Base-by-base conservation (phyloP, 2,797 vertebrate genomes). In the Limosa lapponica region DNA sequence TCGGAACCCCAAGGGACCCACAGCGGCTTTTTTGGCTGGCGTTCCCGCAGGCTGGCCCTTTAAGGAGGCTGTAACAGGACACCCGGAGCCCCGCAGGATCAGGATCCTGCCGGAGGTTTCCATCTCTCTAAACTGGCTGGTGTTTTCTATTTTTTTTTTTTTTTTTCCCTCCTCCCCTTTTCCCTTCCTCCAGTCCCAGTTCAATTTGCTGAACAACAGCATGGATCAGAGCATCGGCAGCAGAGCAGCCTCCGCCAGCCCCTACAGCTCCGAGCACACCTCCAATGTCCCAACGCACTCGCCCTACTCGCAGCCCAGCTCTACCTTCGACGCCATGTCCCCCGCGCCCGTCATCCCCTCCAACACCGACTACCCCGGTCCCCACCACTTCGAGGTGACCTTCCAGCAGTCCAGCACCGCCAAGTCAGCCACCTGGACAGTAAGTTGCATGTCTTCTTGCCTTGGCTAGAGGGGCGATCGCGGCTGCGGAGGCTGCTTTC, bases 361-460 rank as follows among this genome's bases (percentile, higher is more conserved):
- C 98, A 99, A 99, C 98, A 98, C 99, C 6, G 99, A 99, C 98
- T 99, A 99, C 96, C 99, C 99, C 0, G 99, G 99, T 48, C 98
- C 99, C 28, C 99, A 99, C 95, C 97, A 98, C 98, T 99, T 99
- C 72, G 99, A 99, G 96, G 99, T 99, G 97, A 99, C 99, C 97
- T 99, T 99, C 98, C 99, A 99, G 98, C 99, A 99, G 90, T 99
- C 99, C 64, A 99, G 99, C 98, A 99, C 99, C 1, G 99, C 99
- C 96, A 99, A 99, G 92, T 99, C 99, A 0, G 99, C 99, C 97
- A 99, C 99, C 96, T 99, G 99, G 99, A 99, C 99, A 82, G 99
- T 99, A 98, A 99, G 99, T 99, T 62, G 57, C 22, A 27, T 34
- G 52, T 58, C 61, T 90, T 49, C 87, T 91, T 69, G 2, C 43